A percentile compares a stretch with the other conserved stretches of the same genome.
Evolutionary conservation across 2,888 invertebrate species (phyloP).

Genomic region (Panorpa germanica): DNA sequence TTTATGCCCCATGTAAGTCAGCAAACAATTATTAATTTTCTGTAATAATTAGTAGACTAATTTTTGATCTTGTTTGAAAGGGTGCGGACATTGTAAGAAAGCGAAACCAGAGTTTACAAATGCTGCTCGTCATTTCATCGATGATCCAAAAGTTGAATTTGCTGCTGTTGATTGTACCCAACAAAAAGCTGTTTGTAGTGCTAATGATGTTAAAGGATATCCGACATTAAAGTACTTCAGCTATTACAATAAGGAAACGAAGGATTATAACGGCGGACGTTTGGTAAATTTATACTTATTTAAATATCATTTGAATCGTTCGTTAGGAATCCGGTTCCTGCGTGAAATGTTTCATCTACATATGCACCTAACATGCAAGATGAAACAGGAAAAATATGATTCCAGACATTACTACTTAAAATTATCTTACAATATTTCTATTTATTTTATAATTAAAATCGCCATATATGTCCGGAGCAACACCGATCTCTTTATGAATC

Average conservation of each 20-base stretch:
- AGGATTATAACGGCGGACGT: conserved; percentile 54
- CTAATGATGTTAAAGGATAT: conserved; percentile 59
- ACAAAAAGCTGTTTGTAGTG: conserved; percentile 39
- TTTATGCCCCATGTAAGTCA: conserved; percentile 79
- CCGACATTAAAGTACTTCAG: conserved; percentile 77
- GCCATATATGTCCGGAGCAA: too few relatives aligned
- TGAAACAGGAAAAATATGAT: too few relatives aligned
- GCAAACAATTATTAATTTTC: conserved; percentile 5
- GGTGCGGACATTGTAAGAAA: conserved; percentile 83
- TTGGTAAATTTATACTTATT: conserved; percentile 28
- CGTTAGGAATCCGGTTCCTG: too few relatives aligned
- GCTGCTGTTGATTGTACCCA: conserved; percentile 70
- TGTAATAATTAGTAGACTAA: background rate
- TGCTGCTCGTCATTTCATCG: conserved; percentile 55
- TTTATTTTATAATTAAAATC: too few relatives aligned
- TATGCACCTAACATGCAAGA: too few relatives aligned
- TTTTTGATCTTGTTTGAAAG: conserved; percentile 23
- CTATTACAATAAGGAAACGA: conserved; percentile 50
- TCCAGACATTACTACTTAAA: too few relatives aligned
- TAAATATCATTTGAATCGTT: conserved; percentile 4
- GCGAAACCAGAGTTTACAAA: conserved; percentile 64
- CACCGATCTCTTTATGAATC: too few relatives aligned
- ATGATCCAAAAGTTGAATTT: conserved; percentile 58
- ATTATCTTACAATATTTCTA: too few relatives aligned
- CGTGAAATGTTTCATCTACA: too few relatives aligned